phyloP scores from a whole-genome alignment of 2,113 vertebrate species.

The Tyrannus savana region DNA sequence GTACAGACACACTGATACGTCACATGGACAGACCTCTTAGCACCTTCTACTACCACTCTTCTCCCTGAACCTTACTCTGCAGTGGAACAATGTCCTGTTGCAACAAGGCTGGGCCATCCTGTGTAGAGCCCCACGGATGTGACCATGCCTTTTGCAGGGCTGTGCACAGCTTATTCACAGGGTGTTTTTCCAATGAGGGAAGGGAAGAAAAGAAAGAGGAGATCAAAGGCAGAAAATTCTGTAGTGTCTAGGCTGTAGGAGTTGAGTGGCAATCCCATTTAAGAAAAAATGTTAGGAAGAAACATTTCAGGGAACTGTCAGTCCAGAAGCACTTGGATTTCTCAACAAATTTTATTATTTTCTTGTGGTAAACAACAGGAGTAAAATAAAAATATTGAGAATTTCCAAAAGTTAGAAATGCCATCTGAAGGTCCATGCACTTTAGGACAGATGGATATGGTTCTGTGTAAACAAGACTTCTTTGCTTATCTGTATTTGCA shows the following conservation, averaged over 20 bases:
- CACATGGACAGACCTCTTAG: not conserved
- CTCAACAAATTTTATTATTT: not conserved
- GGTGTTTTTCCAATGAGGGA: not conserved
- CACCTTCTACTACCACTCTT: not conserved
- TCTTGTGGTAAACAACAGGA: not conserved
- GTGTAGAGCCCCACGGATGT: not conserved
- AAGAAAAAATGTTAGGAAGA: not conserved
- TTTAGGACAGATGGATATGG: not conserved
- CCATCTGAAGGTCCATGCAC: accelerated
- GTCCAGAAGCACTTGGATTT: not conserved
- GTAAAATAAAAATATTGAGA: not conserved
- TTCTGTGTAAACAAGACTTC: not conserved
- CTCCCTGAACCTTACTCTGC: not conserved
- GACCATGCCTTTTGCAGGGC: not conserved
- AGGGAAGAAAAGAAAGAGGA: not conserved
- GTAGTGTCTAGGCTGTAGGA: not conserved
- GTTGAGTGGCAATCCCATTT: not conserved
- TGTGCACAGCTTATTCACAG: not conserved
- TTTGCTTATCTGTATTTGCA: not conserved
- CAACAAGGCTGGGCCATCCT: not conserved
- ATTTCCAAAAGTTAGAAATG: not conserved
- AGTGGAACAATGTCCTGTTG: not conserved
- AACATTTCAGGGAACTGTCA: not conserved
- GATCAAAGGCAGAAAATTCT: not conserved
- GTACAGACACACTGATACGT: not conserved